These are phyloP conservation scores for Melitaea athalia DNA, from an alignment of 2,888 invertebrate genomes.

Conservation along the genomic window DNA sequence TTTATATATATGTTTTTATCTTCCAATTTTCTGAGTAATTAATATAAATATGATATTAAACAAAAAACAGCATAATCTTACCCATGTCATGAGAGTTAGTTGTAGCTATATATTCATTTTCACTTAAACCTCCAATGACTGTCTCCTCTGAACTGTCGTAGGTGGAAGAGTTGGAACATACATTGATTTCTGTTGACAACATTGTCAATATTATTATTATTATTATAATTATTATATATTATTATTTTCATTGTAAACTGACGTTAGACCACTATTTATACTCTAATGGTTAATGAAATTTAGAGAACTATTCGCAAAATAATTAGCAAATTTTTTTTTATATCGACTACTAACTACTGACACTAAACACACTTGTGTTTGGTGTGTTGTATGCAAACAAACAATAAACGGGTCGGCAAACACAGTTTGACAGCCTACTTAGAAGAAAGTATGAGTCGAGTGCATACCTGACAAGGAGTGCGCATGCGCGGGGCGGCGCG, in stretches of 20 bases:
- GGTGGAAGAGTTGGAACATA: conserved; percentile 84
- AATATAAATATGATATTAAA: too few relatives aligned
- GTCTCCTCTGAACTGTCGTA: conserved; percentile 85
- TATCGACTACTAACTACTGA: too few relatives aligned
- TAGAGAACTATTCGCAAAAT: too few relatives aligned
- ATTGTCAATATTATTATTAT: neutral
- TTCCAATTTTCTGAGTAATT: too few relatives aligned
- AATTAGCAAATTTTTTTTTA: too few relatives aligned
- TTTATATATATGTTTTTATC: too few relatives aligned
- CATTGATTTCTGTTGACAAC: conserved; percentile 67
- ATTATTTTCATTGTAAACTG: neutral
- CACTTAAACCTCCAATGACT: conserved; percentile 82
- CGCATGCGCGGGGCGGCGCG: conserved; percentile 46
- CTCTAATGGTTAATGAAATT: too few relatives aligned
- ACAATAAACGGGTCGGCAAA: too few relatives aligned
- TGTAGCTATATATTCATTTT: conserved; percentile 80
- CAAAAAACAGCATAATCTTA: conserved; percentile 41
- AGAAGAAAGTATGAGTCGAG: neutral
- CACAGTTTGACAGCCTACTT: too few relatives aligned
- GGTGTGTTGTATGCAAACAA: too few relatives aligned
- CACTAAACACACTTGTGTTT: too few relatives aligned
- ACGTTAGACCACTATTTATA: neutral
- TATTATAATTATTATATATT: neutral
- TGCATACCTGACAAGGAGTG: conserved; percentile 59
- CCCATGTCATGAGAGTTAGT: conserved; percentile 70